Evolutionary conservation across 2,888 invertebrate species (phyloP).

Genomic region (Trachelus tabidus): DNA sequence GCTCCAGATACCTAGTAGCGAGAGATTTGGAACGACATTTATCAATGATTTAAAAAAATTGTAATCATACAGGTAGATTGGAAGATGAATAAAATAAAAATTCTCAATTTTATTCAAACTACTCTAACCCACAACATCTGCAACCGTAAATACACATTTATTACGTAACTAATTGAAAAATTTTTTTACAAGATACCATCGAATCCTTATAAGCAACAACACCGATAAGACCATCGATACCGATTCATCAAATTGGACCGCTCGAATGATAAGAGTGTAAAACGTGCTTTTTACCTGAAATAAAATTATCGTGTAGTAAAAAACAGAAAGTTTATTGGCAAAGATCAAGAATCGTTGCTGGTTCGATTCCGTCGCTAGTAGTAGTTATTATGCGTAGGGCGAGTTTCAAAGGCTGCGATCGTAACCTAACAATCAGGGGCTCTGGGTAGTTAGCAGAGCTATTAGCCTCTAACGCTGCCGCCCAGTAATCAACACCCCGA

Average conservation of each 20-base stretch:
- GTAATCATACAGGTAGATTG: not conserved
- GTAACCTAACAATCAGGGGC: constrained; percentile 44
- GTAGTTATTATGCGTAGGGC: constrained; percentile 26
- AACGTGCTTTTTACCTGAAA: not conserved
- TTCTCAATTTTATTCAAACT: not conserved
- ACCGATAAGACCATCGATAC: too few species aligned
- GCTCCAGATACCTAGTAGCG: constrained; percentile 29
- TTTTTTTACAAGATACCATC: not conserved
- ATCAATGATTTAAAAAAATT: not conserved
- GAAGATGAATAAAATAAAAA: not conserved
- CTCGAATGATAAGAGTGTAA: not conserved
- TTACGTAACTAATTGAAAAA: not conserved
- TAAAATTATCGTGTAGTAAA: not conserved
- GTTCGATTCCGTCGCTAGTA: constrained; percentile 3
- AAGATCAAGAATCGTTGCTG: not conserved
- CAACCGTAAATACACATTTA: not conserved
- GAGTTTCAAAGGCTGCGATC: constrained; percentile 40
- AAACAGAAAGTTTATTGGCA: not conserved
- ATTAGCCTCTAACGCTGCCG: constrained; percentile 38
- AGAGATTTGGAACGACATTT: constrained; percentile 35
- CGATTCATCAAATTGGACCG: not conserved
- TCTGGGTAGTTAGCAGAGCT: constrained; percentile 41
- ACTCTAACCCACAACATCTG: not conserved
- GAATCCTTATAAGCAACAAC: not conserved
- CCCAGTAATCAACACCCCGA: constrained; percentile 39